Conservation (phyloP, 2,113 vertebrate species). For the Manacus vitellinus region DNA sequence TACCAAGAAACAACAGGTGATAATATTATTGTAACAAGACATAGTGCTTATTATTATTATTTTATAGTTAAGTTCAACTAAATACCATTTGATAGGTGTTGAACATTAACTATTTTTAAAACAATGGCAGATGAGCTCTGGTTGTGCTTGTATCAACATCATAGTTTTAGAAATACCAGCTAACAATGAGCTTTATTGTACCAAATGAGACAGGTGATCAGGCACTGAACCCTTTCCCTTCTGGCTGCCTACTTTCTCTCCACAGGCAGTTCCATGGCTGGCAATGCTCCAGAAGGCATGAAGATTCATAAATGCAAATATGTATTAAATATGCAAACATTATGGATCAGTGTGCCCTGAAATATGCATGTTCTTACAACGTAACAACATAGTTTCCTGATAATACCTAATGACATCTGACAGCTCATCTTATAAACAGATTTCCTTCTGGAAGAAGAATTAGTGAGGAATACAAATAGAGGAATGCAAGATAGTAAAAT, state of each 20-base stretch:
- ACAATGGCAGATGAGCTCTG: not conserved
- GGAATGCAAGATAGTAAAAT: not conserved
- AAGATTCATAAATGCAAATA: slow-evolving; percentile 51
- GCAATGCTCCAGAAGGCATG: not conserved
- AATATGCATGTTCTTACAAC: slow-evolving; percentile 29
- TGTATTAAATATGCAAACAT: slow-evolving; percentile 37
- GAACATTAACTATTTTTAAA: not conserved
- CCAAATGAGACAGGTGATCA: not conserved
- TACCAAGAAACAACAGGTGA: not conserved
- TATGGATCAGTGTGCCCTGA: slow-evolving; percentile 6
- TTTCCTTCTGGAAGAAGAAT: slow-evolving; percentile 23
- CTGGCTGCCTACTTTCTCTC: not conserved
- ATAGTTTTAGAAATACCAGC: not conserved
- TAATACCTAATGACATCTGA: slow-evolving; percentile 17
- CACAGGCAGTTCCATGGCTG: not conserved
- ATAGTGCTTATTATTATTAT: not conserved
- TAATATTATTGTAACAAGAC: not conserved
- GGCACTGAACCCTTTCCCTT: not conserved
- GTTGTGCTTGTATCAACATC: not conserved
- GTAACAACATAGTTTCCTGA: not conserved
- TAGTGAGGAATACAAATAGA: not conserved
- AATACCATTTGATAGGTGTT: not conserved
- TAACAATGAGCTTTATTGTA: not conserved
- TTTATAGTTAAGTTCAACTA: not conserved
- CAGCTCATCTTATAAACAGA: slow-evolving; percentile 2